Percentiles rank a stretch among this genome's conserved stretches.
These are phyloP conservation scores for Amblyraja radiata DNA, from an alignment of 2,797 vertebrate genomes.

Conservation along the genomic window DNA sequence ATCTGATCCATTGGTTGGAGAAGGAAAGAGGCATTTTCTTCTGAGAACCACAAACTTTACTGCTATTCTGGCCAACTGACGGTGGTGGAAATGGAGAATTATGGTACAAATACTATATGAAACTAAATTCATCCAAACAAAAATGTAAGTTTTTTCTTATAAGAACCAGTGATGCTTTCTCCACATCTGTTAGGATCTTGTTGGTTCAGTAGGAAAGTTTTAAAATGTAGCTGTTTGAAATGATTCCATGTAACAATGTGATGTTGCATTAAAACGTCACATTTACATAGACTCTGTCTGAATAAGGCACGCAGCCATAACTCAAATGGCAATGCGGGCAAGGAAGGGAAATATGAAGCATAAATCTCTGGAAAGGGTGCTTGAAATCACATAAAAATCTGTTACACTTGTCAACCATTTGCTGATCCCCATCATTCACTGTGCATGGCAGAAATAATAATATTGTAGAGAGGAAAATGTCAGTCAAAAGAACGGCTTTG, in stretches of 20 bases:
- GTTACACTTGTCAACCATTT: constrained; percentile 31
- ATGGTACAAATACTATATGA: neutral
- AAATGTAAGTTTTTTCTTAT: neutral
- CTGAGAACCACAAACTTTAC: neutral
- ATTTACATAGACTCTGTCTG: constrained; percentile 31
- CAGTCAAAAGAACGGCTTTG: constrained; percentile 28
- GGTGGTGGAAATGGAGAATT: neutral
- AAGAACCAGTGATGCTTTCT: neutral
- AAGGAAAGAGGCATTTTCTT: neutral
- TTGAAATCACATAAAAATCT: constrained; percentile 36
- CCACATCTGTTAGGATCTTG: neutral
- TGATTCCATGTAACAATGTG: constrained; percentile 6
- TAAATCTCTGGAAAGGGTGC: constrained; percentile 27
- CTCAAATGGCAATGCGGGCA: neutral
- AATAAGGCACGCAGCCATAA: constrained; percentile 28
- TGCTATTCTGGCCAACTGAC: neutral
- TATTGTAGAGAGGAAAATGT: constrained; percentile 26
- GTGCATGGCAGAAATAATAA: constrained; percentile 27
- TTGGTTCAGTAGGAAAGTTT: neutral
- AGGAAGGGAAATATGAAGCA: constrained; percentile 17
- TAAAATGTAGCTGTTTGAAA: neutral
- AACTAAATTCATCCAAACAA: neutral
- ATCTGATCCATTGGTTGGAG: too few relatives aligned
- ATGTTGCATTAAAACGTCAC: constrained; percentile 33
- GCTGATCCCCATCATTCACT: constrained; percentile 28